Base-by-base conservation (phyloP, 2,113 vertebrate species). In the Limnothrissa miodon region DNA sequence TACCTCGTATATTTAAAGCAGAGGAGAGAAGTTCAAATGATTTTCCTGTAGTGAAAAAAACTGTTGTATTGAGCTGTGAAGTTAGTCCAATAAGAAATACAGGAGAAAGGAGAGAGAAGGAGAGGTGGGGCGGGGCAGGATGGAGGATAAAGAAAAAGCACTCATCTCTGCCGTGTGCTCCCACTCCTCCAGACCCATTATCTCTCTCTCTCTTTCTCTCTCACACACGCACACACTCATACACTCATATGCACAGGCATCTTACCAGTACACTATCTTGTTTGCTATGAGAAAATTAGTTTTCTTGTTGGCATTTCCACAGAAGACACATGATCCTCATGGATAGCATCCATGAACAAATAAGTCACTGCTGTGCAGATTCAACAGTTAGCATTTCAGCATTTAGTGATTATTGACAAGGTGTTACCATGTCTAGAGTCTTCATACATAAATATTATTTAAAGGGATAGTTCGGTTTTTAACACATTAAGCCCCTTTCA, bases 61-160 rank as follows among this genome's bases (percentile, higher is more conserved):
- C 51, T 74, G 29, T n/a, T 29, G 66, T 36, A 8, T 33, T 74
- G 10, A 11, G 29, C 66, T 74, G 66, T 74, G 66, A 33, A 36
- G 66, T 74, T 74, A 36, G 29, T 36, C 29, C 2, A 29, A 36
- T 13, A 33, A 13, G 66, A 74, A 15, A 33, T 10, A 33, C 29
- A 33, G 66, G 13, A 10, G 25, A 66, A 25, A 66, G 59, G 59
- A 66, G 8, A 66, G 59, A 33, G 59, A 33, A 4, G 0, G 59
- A 25, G 29, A 33, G 59, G 59, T 11, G 25, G 59, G 59, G 59
- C 59, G 59, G 33, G 66, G 66, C 66, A 15, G 66, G 33, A 17
- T 74, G 29, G 66, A 74, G 25, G 66, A 74, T 74, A 29, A 74
- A 33, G 66, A 74, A 33, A 74, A 33, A 74, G 33, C 66, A 66